A percentile compares a stretch with the other conserved stretches of the same genome.
phyloP scores from a whole-genome alignment of 2,888 invertebrate genomes.

The Odontomyia ornata region DNA sequence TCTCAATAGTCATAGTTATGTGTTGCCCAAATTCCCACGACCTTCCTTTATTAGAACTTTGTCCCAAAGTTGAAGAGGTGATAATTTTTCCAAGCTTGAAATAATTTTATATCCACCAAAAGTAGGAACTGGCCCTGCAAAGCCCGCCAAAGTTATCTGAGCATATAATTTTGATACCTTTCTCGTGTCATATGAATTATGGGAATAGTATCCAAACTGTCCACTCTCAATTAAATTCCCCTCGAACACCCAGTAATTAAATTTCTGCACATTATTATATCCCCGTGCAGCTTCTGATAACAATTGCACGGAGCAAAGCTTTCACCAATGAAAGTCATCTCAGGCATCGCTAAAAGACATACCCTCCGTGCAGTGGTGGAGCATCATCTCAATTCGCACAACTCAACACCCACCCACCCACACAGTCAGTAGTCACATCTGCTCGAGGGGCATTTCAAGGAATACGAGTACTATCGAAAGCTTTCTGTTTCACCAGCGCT shows the following conservation, averaged over 20 bases:
- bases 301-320: slow-evolving; percentile 2
- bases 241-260: background rate
- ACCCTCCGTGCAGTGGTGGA: background rate
- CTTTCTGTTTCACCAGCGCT: background rate
- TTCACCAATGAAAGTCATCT: background rate
- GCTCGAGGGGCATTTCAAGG: background rate
- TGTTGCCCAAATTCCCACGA: too few species aligned
- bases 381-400: background rate
- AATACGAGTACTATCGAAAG: background rate
- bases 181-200: too few species aligned
- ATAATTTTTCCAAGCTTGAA: too few species aligned
- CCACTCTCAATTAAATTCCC: too few species aligned
- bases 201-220: too few species aligned
- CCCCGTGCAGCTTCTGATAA: background rate
- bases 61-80: too few species aligned
- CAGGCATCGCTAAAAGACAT: background rate
- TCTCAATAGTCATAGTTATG: too few species aligned
- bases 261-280: background rate
- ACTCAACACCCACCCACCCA: background rate
- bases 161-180: too few species aligned
- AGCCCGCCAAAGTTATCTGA: too few species aligned
- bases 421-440: background rate
- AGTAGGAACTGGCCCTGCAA: too few species aligned
- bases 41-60: too few species aligned
- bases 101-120: too few species aligned